A percentile compares a stretch with the other conserved stretches of the same genome.
These are phyloP conservation scores for Lasioglossum calceatum DNA, from an alignment of 2,888 invertebrate genomes.

Conservation along the genomic window DNA sequence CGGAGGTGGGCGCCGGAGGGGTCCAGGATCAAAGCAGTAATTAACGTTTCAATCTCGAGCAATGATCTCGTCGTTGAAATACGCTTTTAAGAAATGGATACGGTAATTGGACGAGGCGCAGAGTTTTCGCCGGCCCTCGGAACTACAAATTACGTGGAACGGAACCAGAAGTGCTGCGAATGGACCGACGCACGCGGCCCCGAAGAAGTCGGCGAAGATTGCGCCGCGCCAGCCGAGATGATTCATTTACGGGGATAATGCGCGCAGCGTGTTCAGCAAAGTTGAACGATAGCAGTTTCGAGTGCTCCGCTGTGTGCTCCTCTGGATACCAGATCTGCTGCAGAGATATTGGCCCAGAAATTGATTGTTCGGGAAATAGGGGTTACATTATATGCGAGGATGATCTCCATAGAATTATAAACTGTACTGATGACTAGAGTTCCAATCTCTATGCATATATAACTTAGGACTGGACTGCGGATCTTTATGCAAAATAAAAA, in stretches of 20 bases:
- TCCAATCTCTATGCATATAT: neutral
- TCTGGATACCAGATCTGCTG: neutral
- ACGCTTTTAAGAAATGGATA: constrained; percentile 57
- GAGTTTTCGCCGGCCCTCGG: constrained; percentile 35
- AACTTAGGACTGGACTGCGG: neutral
- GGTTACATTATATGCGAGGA: neutral
- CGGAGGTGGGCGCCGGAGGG: constrained; percentile 20
- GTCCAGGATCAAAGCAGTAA: constrained; percentile 60
- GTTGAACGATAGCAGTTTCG: neutral
- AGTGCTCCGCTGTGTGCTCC: neutral
- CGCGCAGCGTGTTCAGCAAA: neutral
- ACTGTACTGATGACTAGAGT: neutral
- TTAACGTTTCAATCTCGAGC: constrained; percentile 59
- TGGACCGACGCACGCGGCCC: neutral
- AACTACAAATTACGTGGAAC: constrained; percentile 41
- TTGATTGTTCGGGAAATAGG: neutral
- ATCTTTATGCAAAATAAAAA: too few relatives aligned
- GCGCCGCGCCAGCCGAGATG: neutral
- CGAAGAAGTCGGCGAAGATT: constrained; percentile 16
- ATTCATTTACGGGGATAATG: constrained; percentile 19
- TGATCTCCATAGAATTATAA: neutral
- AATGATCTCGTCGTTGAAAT: constrained; percentile 47
- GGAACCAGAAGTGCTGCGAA: neutral
- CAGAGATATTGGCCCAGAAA: neutral
- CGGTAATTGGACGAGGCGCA: constrained; percentile 41